Evolutionary conservation across 2,888 invertebrate genomes (phyloP).

Genomic region (Diarsia rubi): DNA sequence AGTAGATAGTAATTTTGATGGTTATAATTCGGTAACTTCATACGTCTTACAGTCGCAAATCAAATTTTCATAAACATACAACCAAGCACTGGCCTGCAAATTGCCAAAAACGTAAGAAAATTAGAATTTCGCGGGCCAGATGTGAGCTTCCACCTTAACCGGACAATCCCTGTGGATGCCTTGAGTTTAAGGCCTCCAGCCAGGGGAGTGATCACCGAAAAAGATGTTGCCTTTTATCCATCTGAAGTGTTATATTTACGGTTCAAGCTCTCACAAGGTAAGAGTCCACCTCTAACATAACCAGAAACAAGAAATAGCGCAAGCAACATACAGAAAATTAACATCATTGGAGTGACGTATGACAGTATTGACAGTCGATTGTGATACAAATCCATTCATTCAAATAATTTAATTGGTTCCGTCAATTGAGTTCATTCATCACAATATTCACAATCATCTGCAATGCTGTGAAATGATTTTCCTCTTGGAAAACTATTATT

Average conservation of each 20-base stretch:
- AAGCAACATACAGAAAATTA: conserved; percentile 39
- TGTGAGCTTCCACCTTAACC: too few species aligned
- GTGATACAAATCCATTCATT: conserved; percentile 20
- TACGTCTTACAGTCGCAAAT: too few species aligned
- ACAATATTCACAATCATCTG: conserved; percentile 68
- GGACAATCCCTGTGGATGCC: too few species aligned
- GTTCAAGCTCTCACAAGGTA: neutral
- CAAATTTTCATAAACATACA: too few species aligned
- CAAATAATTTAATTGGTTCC: neutral
- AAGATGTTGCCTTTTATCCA: neutral
- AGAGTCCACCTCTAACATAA: conserved; percentile 18
- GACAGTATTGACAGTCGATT: conserved; percentile 31
- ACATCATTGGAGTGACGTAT: conserved; percentile 15
- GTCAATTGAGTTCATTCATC: conserved; percentile 54
- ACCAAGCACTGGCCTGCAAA: too few species aligned
- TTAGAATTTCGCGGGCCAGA: too few species aligned
- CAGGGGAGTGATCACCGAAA: neutral
- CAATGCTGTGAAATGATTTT: conserved; percentile 66
- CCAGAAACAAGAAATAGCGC: conserved; percentile 17
- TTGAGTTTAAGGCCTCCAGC: too few species aligned
- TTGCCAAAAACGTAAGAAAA: too few species aligned
- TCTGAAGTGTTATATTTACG: neutral
- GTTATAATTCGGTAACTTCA: too few species aligned
- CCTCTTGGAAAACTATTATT: conserved; percentile 28
- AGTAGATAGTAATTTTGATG: too few species aligned